Evolutionary conservation across 2,113 vertebrate species (phyloP), one percentile per base, ranked within the genome.

Genomic region (Hylia prasina): DNA sequence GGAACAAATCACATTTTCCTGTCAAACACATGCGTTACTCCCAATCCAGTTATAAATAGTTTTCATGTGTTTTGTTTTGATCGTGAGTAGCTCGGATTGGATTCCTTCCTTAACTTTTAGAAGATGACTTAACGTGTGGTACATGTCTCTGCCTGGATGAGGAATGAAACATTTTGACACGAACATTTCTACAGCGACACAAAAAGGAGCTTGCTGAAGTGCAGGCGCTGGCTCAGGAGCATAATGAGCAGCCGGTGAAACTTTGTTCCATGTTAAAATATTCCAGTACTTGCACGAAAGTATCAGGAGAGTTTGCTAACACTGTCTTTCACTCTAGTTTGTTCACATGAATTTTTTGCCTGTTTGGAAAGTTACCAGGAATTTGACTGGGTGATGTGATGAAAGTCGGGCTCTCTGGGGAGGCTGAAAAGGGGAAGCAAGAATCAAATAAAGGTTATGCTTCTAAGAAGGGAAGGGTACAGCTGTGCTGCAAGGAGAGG

Each of bases 121-220:
- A 58, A 84, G 82, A 90, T 10, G n/a, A 90, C 73, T 82, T 86
- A 92, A 53, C 20, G 37, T 90, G 95, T 91, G 63, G 44, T 87
- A n/a, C 16, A 2, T 40, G 54, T 93, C 57, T 81, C 87, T 76
- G 78, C 30, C 70, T 90, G 47, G 39, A 27, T 89, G 87, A 91
- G 82, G 92, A 95, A 54, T 70, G 93, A 95, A 95, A 85, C 93
- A 94, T 94, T 97, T 95, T 96, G 94, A 93, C 93, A 87, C 4
- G 45, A 93, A 69, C 63, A 14, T 96, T 92, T 96, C 87, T 85
- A 54, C 91, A 90, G 89, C 84, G 91, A 85, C 82, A 64, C 73
- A 28, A n/a, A 78, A 82, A 82, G 33, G 63, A 91, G 73, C 66
- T 87, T 0, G 40, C 30, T 85, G 61, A 93, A 79, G 78, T 90